A percentile compares a stretch with the other conserved stretches of the same genome.
These are phyloP conservation scores for Chaetoderma sp. DNA, from an alignment of 2,888 invertebrate genomes.

Conservation along the genomic window DNA sequence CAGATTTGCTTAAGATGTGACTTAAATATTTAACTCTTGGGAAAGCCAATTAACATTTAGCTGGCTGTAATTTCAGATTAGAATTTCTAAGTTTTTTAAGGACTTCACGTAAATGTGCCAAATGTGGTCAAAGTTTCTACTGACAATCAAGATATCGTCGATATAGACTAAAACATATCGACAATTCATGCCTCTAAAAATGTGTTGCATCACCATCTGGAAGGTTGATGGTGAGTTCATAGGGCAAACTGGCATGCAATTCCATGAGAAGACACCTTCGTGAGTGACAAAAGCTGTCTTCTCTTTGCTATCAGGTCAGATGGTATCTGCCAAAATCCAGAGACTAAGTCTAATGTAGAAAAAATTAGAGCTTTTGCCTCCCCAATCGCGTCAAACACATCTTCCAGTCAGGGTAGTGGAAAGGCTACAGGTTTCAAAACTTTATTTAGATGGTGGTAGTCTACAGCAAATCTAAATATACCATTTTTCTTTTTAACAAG, in stretches of 20 bases:
- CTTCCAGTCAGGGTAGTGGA: constrained; percentile 35
- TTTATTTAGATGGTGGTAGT: constrained; percentile 32
- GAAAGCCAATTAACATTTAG: too few relatives aligned
- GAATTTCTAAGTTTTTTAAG: background rate
- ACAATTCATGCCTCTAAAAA: constrained; percentile 33
- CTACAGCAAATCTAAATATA: constrained; percentile 30
- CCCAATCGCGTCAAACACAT: constrained; percentile 35
- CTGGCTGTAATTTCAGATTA: constrained; percentile 5
- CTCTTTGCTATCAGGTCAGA: constrained; percentile 31
- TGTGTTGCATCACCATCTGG: constrained; percentile 33
- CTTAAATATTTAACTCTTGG: too few relatives aligned
- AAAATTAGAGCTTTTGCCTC: constrained; percentile 32
- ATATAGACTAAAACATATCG: constrained; percentile 20
- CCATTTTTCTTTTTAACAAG: constrained; percentile 33
- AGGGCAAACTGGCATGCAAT: constrained; percentile 35
- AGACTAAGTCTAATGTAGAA: constrained; percentile 34
- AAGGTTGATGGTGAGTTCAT: constrained; percentile 33
- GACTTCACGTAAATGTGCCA: background rate
- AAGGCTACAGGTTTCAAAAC: constrained; percentile 29
- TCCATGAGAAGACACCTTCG: constrained; percentile 32
- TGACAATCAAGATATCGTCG: constrained; percentile 15
- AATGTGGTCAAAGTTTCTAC: background rate
- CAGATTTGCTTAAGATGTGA: too few relatives aligned
- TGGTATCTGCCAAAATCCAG: constrained; percentile 31
- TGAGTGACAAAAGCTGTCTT: constrained; percentile 37